Evolutionary conservation across 2,888 invertebrate species (phyloP), one percentile per base, ranked within the genome.

Genomic region (Entomobrya multifasciata): DNA sequence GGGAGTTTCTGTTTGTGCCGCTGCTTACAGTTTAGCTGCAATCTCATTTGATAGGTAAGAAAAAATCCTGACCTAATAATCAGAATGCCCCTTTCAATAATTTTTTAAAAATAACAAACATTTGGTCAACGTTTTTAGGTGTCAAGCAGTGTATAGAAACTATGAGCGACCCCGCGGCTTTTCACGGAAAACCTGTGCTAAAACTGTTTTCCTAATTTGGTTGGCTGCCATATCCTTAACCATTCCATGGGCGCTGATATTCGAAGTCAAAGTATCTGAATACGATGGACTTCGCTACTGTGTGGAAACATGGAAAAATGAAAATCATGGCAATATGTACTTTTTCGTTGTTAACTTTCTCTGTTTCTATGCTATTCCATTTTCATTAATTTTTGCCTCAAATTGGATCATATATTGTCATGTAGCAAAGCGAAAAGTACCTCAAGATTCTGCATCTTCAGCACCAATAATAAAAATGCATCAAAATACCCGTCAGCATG

Each of bases 401-500:
- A 98, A 98, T 93, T 95, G 97, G 30, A 94, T 97, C 72, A 98
- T 98, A 92, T 98, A 97, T 95, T 95, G 97, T 91, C 96, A 96
- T 91, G 96, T 97, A 11, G 97, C 96, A 94, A 95, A 96, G 88
- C 94, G 98, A 55, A 94, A 96, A 89, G 97, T 97, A 89, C 98
- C 97, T 0, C 96, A 96, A 2, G 81, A 88, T 13, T 36, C 70
- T 15, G 30, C 91, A 0, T 91, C 92, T 90, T 89, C 89, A 87
- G 87, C 91, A 92, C 79, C 92, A 91, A 88, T 93, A 92, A 25
- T 93, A 92, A 89, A 92, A 25, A 76, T 97, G 95, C 97, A 97
- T 92, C 97, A 97, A 92, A 97, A 97, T 93, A 97, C 97, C 57
- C 98, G 98, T 93, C 96, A 97, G 49, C 97, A 97, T 93, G 98